Evolutionary conservation across 2,888 invertebrate genomes (phyloP), one percentile per base, ranked within the genome.

Genomic region (Pheosia tremula): DNA sequence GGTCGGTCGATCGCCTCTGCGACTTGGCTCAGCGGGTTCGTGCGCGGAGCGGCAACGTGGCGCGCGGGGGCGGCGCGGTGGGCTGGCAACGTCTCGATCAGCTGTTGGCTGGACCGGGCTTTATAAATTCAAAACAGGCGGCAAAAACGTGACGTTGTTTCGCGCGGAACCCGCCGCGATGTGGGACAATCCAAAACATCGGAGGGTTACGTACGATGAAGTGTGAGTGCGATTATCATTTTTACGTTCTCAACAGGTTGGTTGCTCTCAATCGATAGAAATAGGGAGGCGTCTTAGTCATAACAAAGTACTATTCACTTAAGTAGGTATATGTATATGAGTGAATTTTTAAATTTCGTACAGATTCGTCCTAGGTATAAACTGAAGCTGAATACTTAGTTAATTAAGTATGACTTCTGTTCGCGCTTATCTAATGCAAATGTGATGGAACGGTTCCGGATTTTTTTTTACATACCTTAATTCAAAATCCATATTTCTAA

Each of bases 71-170:
- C 67, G 74, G 71, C 53, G 64, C 39, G 13, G 53, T 68, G 71
- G 72, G 69, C 75, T 74, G 83, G 87, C 89, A 88, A 88, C 89
- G 64, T 69, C 81, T 84, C 86, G 83, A 91, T 92, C 92, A 92
- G 92, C 92, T 92, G 92, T 90, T 91, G 84, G 83, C 72, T 79
- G 77, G 77, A 77, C 76, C 79, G 24, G 24, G 79, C 79, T 83
- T 85, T 86, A 86, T 87, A 88, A 84, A 91, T 89, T 90, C 89
- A 88, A 88, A 90, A 88, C 91, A 89, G 88, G 87, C 84, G 79
- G 85, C 81, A 84, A 84, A 85, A 87, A 86, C 87, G 88, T 87
- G 88, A 82, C 81, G 75, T 69, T 70, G 72, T 66, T 69, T 75
- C 74, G 80, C 82, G 80, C 77, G 72, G 67, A 65, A 70, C 69